Conservation (phyloP, 2,797 vertebrate genomes). For the Ammospiza maritima region DNA sequence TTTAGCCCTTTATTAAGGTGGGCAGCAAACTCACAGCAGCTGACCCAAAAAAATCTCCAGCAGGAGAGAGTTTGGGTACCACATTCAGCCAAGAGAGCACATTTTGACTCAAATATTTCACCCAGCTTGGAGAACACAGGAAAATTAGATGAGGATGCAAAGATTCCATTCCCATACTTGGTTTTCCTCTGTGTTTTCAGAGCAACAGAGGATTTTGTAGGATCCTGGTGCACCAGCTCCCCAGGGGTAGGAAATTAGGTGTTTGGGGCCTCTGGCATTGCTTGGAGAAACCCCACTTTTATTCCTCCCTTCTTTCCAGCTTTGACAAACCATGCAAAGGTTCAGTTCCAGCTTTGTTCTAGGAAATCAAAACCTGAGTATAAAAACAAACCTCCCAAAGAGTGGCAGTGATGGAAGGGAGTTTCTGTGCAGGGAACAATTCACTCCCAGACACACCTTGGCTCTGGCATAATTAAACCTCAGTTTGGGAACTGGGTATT, state of each 20-base stretch:
- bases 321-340: not conserved
- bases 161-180: not conserved
- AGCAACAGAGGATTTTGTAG: not conserved
- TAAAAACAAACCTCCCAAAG: not conserved
- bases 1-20: not conserved
- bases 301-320: not conserved
- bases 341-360: not conserved
- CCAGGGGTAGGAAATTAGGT: not conserved
- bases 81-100: not conserved
- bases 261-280: no score
- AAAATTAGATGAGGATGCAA: not conserved
- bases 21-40: not conserved
- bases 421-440: not conserved
- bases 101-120: not conserved
- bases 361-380: not conserved
- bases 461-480: not conserved
- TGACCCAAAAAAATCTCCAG: not conserved
- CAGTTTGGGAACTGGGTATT: fast-evolving
- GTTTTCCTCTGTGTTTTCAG: not conserved
- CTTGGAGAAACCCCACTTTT: not conserved
- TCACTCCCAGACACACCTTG: not conserved
- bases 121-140: not conserved
- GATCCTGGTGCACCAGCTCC: not conserved
- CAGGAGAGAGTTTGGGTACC: not conserved
- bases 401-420: not conserved